These are phyloP conservation scores for Narcine bancroftii DNA, from an alignment of 2,113 vertebrate species.

Conservation along the genomic window DNA sequence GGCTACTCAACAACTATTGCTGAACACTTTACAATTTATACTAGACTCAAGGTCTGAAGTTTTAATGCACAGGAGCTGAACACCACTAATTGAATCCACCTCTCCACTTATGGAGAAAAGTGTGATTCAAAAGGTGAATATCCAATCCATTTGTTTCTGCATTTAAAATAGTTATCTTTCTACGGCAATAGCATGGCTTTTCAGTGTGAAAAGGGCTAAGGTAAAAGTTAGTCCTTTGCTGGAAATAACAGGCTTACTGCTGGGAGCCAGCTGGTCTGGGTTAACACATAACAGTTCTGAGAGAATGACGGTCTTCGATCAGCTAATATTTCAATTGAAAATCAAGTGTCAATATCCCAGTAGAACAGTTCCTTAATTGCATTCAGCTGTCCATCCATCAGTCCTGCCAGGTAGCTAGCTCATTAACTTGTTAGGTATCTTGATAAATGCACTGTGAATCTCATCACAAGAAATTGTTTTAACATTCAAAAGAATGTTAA, in stretches of 20 bases:
- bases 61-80: neutral
- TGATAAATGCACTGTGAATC: neutral
- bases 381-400: neutral
- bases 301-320: neutral
- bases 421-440: neutral
- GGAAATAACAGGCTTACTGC: neutral
- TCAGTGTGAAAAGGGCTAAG: too few relatives aligned
- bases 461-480: neutral
- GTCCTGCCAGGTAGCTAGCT: constrained; percentile 2
- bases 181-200: too few relatives aligned
- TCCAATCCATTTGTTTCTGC: neutral
- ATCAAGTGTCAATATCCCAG: neutral
- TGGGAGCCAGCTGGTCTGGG: neutral
- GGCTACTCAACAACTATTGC: neutral
- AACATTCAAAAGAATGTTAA: neutral
- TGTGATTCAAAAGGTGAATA: neutral
- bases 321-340: constrained; percentile 32
- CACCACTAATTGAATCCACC: neutral
- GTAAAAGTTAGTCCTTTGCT: neutral
- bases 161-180: neutral
- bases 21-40: neutral
- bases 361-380: constrained; percentile 19
- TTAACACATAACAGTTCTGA: neutral
- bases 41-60: neutral
- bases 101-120: neutral